phyloP scores from a whole-genome alignment of 2,888 invertebrate genomes.

The Operophtera brumata region DNA sequence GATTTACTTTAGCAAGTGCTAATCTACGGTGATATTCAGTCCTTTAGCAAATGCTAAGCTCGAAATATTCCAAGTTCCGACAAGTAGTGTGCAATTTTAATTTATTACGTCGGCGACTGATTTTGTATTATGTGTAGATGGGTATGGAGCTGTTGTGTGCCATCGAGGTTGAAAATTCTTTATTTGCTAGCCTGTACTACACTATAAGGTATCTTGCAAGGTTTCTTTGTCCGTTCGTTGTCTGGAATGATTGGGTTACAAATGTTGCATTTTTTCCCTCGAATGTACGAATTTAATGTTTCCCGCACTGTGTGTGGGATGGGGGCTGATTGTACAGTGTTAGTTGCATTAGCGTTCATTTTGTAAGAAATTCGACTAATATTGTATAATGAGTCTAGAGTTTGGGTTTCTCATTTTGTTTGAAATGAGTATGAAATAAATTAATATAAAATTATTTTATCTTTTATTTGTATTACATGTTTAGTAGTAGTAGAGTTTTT shows the following conservation, averaged over 20 bases:
- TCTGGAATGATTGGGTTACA: background rate
- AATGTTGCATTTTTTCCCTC: conserved; percentile 31
- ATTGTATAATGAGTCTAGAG: conserved; percentile 58
- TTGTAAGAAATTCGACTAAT: conserved; percentile 52
- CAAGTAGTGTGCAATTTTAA: conserved; percentile 39
- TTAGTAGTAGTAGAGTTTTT: too few relatives aligned
- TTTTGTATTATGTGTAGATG: conserved; percentile 37
- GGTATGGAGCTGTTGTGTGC: conserved; percentile 27
- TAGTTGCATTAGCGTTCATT: conserved; percentile 49
- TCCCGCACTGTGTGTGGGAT: conserved; percentile 55
- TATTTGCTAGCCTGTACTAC: conserved; percentile 1
- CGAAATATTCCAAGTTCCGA: conserved; percentile 61
- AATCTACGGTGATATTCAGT: too few relatives aligned
- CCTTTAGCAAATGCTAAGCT: conserved; percentile 34
- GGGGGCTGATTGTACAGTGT: conserved; percentile 54
- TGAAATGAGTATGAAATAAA: conserved; percentile 77
- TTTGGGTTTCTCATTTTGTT: conserved; percentile 71
- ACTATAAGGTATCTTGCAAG: background rate
- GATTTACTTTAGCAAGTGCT: too few relatives aligned
- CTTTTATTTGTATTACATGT: conserved; percentile 42
- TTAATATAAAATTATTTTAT: conserved; percentile 61
- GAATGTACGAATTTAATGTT: conserved; percentile 44
- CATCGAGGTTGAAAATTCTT: conserved; percentile 19
- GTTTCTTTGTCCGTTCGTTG: background rate
- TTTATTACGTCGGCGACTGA: conserved; percentile 45